Base-by-base conservation (phyloP, 2,888 invertebrate species). In the Xylota segnis region DNA sequence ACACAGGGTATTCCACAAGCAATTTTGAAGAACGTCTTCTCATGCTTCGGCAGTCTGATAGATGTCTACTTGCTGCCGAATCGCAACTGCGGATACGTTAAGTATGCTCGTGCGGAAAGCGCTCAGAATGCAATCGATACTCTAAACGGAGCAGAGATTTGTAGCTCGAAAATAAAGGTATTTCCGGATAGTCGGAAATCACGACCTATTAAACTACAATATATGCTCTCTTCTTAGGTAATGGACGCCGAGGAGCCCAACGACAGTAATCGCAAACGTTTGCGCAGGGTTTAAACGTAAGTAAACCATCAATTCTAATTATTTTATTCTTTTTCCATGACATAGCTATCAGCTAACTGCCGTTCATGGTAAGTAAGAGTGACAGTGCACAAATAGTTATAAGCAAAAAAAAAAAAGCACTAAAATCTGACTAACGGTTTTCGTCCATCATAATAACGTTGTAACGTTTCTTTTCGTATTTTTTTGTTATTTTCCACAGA, bases 51-150 rank as follows among this genome's bases (percentile, higher is more conserved):
- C 5, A 95, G 96, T 90, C 93, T 98, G 9, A 97, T 98, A 77
- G 98, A 97, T 91, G 97, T 98, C 2, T 98, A 97, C 90, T 95
- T 98, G 91, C 93, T 98, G 88, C 96, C 96, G 59, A 96, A 97
- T 90, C 96, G 97, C 90, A 98, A 97, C 90, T 98, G 97, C 92
- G 98, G 98, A 0, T 98, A 97, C 92, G 98, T 97, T 5, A 97
- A 97, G 89, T 98, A 96, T 92, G 96, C 97, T 3, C 94, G 93
- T 59, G 94, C 93, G 68, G 94, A 95, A 45, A 95, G 96, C 84
- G 98, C 98, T 0, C 90, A 90, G 65, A 90, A 89, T 79, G 92
- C 92, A 0, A 92, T 92, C 61, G 89, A 93, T 90, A 90, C 90
- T 0, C 92, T 98, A 56, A 97, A 98, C 90, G 98, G 97, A 9